Conservation (phyloP, 2,797 vertebrate genomes). For the Gallinago nigripennis region DNA sequence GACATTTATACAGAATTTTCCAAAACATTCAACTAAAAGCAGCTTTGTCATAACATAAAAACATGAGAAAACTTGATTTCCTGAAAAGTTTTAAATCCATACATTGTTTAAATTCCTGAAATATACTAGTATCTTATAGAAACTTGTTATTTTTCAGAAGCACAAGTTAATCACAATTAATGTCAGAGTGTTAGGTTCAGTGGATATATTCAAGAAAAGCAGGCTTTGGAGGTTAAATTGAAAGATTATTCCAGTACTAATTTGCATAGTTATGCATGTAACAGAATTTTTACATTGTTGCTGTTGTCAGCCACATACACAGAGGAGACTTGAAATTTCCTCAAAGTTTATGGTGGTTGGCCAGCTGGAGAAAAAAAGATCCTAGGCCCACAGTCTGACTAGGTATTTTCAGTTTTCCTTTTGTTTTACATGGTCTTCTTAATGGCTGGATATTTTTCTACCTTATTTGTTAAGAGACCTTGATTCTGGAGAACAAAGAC, state of each 20-base stretch:
- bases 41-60: neutral
- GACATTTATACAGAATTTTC: neutral
- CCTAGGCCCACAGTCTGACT: neutral
- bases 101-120: neutral
- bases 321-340: neutral
- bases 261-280: neutral
- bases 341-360: neutral
- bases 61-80: neutral
- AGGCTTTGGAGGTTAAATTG: neutral
- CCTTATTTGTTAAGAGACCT: neutral
- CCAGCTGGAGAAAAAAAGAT: neutral
- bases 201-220: neutral
- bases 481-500: neutral
- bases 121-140: neutral
- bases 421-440: neutral
- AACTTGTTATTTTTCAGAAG: neutral
- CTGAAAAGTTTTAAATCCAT: neutral
- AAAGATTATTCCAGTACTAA: neutral
- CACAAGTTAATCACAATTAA: neutral
- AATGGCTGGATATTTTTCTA: neutral
- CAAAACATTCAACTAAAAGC: neutral
- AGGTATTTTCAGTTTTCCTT: neutral
- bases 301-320: neutral
- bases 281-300: neutral
- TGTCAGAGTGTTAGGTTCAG: neutral